These are phyloP conservation scores for Phaenicophaeus curvirostris DNA, from an alignment of 2,797 vertebrate genomes.

Conservation along the genomic window DNA sequence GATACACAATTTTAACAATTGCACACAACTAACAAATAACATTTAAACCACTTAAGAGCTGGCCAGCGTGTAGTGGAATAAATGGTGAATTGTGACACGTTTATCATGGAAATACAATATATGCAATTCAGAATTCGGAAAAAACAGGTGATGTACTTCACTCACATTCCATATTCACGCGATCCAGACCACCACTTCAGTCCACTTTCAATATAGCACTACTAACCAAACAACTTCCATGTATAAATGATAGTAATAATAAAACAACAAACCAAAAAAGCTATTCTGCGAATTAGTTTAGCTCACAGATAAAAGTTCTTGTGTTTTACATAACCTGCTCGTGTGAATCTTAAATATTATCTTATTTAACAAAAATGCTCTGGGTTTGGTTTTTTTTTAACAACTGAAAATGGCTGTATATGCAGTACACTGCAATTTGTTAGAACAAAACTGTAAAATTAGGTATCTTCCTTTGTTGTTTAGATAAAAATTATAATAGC, in stretches of 20 bases:
- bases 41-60: neutral
- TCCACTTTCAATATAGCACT: neutral
- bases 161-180: neutral
- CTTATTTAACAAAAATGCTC: neutral
- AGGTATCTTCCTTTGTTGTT: neutral
- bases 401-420: neutral
- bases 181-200: neutral
- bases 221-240: neutral
- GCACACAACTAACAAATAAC: neutral
- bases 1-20: neutral
- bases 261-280: neutral
- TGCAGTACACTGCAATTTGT: neutral
- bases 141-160: neutral
- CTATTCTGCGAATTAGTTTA: neutral
- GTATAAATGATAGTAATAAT: neutral
- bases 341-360: neutral
- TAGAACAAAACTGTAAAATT: neutral
- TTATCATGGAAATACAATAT: neutral
- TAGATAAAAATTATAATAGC: neutral
- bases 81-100: neutral
- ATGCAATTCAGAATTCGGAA: neutral
- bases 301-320: neutral
- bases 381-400: neutral
- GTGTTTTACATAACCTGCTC: neutral
- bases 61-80: neutral